A percentile compares a stretch with the other conserved stretches of the same genome.
Conservation (phyloP, 2,888 invertebrate genomes). For the Eupithecia pulchellata region DNA sequence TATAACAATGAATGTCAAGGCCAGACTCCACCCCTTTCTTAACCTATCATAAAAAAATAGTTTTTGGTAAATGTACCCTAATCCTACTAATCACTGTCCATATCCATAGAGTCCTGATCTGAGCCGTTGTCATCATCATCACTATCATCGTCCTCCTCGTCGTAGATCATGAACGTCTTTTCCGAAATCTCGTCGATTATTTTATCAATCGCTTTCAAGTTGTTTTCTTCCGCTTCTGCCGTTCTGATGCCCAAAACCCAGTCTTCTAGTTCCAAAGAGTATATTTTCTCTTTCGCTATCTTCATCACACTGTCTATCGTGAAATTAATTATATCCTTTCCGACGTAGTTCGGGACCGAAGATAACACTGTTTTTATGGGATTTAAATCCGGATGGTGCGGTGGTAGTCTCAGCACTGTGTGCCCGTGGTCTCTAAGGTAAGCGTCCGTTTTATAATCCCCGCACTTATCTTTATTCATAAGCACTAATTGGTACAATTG, state of each 20-base stretch:
- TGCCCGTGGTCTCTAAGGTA: slow-evolving; percentile 50
- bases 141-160: slow-evolving; percentile 49
- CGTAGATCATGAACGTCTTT: slow-evolving; percentile 46
- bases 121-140: slow-evolving; percentile 48
- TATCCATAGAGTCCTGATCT: slow-evolving; percentile 52
- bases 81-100: slow-evolving; percentile 52
- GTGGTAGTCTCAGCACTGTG: slow-evolving; percentile 48
- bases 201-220: slow-evolving; percentile 51
- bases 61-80: slow-evolving; percentile 15
- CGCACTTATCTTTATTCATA: slow-evolving; percentile 51
- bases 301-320: slow-evolving; percentile 50
- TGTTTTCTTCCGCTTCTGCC: slow-evolving; percentile 52
- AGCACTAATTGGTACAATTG: slow-evolving; percentile 52
- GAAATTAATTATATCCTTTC: slow-evolving; percentile 46
- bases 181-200: slow-evolving; percentile 54
- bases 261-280: slow-evolving; percentile 46
- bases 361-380: slow-evolving; percentile 48
- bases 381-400: slow-evolving; percentile 51
- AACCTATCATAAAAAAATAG: background rate
- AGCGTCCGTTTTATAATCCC: slow-evolving; percentile 51
- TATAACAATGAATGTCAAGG: background rate
- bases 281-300: slow-evolving; percentile 51
- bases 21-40: background rate
- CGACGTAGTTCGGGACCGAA: slow-evolving; percentile 48
- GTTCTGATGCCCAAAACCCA: slow-evolving; percentile 48